Evolutionary conservation across 2,113 vertebrate genomes (phyloP).

Genomic region (Phalacrocorax carbo): DNA sequence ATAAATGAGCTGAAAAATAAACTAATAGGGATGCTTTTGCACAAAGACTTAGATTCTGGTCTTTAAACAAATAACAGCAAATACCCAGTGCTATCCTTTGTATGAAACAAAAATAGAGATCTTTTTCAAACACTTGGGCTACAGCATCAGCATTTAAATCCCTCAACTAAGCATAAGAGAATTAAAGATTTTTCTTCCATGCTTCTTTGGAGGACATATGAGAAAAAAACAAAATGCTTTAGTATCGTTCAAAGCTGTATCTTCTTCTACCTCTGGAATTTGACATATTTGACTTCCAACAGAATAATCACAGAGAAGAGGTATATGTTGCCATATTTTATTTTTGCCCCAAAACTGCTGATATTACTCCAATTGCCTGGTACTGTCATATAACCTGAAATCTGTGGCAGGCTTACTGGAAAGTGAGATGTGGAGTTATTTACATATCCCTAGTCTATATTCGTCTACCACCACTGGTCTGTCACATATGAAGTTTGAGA

Average conservation of each 20-base stretch:
- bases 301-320: background rate
- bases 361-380: background rate
- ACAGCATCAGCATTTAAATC: background rate
- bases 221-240: background rate
- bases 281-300: background rate
- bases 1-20: background rate
- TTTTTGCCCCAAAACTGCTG: constrained; percentile 48
- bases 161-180: background rate
- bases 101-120: background rate
- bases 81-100: background rate
- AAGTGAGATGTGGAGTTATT: constrained; percentile 39
- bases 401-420: background rate
- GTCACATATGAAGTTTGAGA: background rate
- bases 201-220: background rate
- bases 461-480: background rate
- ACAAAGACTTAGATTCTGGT: background rate
- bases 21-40: background rate
- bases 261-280: background rate
- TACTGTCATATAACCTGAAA: constrained; percentile 25
- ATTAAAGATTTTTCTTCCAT: background rate
- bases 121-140: background rate
- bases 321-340: constrained; percentile 26
- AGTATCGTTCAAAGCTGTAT: background rate
- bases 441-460: background rate
- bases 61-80: background rate